Base-by-base conservation (phyloP, 2,797 vertebrate species). In the Trachurus trachurus region DNA sequence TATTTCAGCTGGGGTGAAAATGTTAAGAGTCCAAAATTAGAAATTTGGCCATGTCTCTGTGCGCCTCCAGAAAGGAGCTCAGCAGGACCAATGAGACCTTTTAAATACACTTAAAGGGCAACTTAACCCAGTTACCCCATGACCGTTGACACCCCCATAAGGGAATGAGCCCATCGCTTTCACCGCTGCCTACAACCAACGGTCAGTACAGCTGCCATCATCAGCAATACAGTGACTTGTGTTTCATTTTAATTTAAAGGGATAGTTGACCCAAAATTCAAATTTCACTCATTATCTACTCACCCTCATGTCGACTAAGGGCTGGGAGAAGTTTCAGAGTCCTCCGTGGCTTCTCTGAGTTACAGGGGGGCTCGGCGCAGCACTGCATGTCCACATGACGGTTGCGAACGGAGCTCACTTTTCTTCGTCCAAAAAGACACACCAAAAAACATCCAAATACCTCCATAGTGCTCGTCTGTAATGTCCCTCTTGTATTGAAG, bases 1-100 rank as follows among this genome's bases (percentile, higher is more conserved):
- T 76, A 83, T 80, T 86, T 86, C 71, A 83, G 78, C 45, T 15
- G 56, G 62, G 73, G 57, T 67, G 61, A 76, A 86, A 81, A 84
- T 87, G 59, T 82, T 79, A 82, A 12, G 53, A 58, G 31, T 73
- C 71, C 44, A 57, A 57, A 71, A 78, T 80, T 81, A 83, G 73
- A 84, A 54, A 69, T 62, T 9, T 59, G 56, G 62, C 61, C 61
- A 37, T 66, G 34, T 65, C 49, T 29, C 66, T 42, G 4, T 56
- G 31, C 66, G 68, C 16, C 50, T 79, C 29, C 37, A 73, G 52
- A 61, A 72, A 64, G 40, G 16, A 58, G 49, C 2, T 34, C 5
- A 8, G 34, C 1, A 21, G 44, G 58, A 64, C 73, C 54, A 76
- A 10, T n/a, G 3, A 53, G 64, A 61, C 16, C 12, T 37, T 66